Evolutionary conservation across 1,140 invertebrate genomes (phyloP).

Genomic region (Eupeodes corollae): DNA sequence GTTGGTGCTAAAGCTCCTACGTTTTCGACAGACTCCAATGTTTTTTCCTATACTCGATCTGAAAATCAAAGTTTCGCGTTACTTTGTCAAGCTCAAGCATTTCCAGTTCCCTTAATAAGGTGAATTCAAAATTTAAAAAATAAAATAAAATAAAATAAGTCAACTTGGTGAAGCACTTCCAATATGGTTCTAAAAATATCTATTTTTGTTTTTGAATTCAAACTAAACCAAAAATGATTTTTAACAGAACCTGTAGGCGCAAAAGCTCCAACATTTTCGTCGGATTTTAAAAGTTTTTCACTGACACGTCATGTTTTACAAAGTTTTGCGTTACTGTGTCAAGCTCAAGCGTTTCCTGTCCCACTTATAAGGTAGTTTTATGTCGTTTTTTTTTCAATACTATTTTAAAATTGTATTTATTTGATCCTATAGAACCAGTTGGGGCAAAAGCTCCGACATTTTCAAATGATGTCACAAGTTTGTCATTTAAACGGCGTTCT

Average conservation of each 20-base stretch:
- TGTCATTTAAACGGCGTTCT: conserved; percentile 43
- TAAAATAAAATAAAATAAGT: too few species aligned
- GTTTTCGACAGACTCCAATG: conserved; percentile 50
- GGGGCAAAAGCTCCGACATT: conserved; percentile 56
- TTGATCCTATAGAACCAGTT: conserved; percentile 47
- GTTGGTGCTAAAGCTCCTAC: conserved; percentile 53
- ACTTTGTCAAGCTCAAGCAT: conserved; percentile 55
- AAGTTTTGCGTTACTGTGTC: conserved; percentile 51
- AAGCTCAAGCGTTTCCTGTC: conserved; percentile 64
- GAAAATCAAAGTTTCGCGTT: conserved; percentile 43
- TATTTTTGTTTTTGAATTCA: too few species aligned
- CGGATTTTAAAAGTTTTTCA: conserved; percentile 45
- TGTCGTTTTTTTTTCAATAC: background rate
- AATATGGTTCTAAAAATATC: too few species aligned
- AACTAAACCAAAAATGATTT: background rate
- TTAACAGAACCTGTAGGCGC: conserved; percentile 55
- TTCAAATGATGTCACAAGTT: conserved; percentile 55
- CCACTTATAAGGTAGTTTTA: conserved; percentile 43
- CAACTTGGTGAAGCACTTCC: too few species aligned
- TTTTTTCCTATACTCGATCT: conserved; percentile 41
- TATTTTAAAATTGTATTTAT: too few species aligned
- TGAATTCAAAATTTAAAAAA: background rate
- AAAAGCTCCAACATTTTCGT: conserved; percentile 54
- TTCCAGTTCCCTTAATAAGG: conserved; percentile 36
- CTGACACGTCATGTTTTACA: conserved; percentile 36